Evolutionary conservation across 2,888 invertebrate genomes (phyloP).

Genomic region (Actias luna): DNA sequence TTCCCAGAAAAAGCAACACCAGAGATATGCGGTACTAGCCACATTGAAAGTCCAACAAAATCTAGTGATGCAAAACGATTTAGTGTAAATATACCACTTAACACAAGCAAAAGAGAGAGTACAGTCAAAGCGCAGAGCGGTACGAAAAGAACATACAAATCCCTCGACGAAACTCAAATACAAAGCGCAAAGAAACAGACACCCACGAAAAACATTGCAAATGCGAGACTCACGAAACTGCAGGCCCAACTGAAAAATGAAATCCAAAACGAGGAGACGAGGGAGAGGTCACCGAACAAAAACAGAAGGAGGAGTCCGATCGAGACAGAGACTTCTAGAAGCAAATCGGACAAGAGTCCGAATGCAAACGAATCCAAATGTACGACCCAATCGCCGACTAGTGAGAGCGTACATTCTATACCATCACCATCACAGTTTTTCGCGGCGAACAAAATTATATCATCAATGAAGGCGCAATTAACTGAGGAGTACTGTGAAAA

Average conservation of each 20-base stretch:
- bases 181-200: conserved; percentile 27
- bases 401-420: conserved; percentile 59
- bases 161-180: conserved; percentile 8
- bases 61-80: conserved; percentile 23
- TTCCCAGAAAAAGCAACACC: conserved; percentile 29
- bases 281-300: conserved; percentile 40
- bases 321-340: conserved; percentile 34
- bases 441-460: conserved; percentile 72
- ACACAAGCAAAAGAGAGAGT: conserved; percentile 16
- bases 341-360: conserved; percentile 38
- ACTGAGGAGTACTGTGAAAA: conserved; percentile 63
- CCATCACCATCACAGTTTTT: conserved; percentile 73
- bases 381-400: conserved; percentile 55
- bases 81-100: conserved; percentile 9
- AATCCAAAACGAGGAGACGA: conserved; percentile 38
- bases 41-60: conserved; percentile 34
- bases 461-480: conserved; percentile 73
- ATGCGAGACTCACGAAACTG: conserved; percentile 52
- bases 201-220: conserved; percentile 56
- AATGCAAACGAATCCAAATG: conserved; percentile 49
- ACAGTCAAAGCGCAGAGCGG: not conserved
- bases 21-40: conserved; percentile 31
- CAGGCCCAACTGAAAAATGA: conserved; percentile 52
- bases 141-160: conserved; percentile 11
- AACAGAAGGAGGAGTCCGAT: conserved; percentile 33